These are phyloP conservation scores for human (Homo sapiens) DNA, from an alignment of 2,113 vertebrate genomes.

Conservation along the genomic window DNA sequence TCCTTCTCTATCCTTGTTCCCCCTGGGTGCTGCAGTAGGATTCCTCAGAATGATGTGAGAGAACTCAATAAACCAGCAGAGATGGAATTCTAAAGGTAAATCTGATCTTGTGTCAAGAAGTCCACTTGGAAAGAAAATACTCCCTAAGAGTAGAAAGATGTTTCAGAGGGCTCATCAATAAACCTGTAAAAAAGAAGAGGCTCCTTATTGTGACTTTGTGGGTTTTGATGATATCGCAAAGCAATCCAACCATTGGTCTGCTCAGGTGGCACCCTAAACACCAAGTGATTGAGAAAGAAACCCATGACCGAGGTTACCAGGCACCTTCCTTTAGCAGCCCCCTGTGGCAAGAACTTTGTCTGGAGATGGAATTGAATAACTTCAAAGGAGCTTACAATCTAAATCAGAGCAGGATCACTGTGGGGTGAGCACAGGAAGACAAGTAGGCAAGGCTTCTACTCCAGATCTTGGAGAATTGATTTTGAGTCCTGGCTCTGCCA, in stretches of 20 bases:
- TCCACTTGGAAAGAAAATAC: background rate
- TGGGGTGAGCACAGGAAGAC: background rate
- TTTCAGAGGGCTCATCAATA: background rate
- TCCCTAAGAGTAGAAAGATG: background rate
- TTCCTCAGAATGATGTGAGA: background rate
- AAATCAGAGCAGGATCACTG: background rate
- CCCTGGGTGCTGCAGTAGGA: background rate
- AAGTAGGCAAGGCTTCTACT: background rate
- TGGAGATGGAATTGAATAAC: background rate
- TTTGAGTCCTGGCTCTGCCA: background rate
- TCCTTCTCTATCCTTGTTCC: background rate
- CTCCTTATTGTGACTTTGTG: background rate
- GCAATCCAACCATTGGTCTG: background rate
- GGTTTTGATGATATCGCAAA: background rate
- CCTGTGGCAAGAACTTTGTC: background rate
- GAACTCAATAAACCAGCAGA: background rate
- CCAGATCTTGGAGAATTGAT: background rate
- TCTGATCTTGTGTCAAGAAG: background rate
- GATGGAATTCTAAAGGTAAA: background rate
- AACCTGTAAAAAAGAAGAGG: background rate
- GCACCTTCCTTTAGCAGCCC: background rate
- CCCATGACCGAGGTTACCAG: background rate
- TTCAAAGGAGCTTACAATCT: background rate
- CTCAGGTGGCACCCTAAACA: background rate
- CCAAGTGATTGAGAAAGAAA: background rate